These are phyloP conservation scores for Escarpia spicata DNA, from an alignment of 2,888 invertebrate genomes.

Conservation along the genomic window DNA sequence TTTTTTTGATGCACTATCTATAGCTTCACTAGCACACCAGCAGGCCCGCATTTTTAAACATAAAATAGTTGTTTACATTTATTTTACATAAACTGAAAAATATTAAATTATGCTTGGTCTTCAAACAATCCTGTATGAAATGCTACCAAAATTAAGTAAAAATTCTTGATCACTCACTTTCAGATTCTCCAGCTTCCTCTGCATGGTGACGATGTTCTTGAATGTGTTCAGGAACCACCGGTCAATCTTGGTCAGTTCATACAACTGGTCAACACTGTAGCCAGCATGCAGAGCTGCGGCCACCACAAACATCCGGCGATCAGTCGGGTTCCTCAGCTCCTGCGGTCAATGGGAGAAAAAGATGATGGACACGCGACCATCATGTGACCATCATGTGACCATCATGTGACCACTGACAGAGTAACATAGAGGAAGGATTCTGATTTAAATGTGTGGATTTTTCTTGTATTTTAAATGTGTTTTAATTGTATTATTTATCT, in stretches of 20 bases:
- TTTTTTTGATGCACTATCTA: too few species aligned
- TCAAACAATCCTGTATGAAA: background rate
- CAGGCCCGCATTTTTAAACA: too few species aligned
- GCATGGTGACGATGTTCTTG: constrained; percentile 86
- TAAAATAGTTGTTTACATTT: too few species aligned
- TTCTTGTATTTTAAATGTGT: too few species aligned
- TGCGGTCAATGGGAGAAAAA: constrained; percentile 36
- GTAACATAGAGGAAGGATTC: too few species aligned
- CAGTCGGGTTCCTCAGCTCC: constrained; percentile 91
- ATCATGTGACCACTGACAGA: background rate
- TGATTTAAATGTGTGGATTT: too few species aligned
- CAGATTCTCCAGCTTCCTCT: constrained; percentile 73
- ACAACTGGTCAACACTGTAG: constrained; percentile 85
- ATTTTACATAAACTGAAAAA: background rate
- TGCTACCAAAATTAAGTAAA: background rate
- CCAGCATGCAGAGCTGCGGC: constrained; percentile 86
- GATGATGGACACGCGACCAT: background rate
- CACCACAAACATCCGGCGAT: constrained; percentile 94
- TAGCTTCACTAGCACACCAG: too few species aligned
- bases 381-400: background rate
- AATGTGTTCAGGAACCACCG: constrained; percentile 96
- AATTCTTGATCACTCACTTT: constrained; percentile 33
- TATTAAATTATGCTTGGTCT: background rate
- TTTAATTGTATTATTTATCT: too few species aligned
- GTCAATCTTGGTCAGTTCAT: constrained; percentile 94